A percentile compares a stretch with the other conserved stretches of the same genome.
Evolutionary conservation across 2,113 vertebrate genomes (phyloP).

Genomic region (Salvator merianae): DNA sequence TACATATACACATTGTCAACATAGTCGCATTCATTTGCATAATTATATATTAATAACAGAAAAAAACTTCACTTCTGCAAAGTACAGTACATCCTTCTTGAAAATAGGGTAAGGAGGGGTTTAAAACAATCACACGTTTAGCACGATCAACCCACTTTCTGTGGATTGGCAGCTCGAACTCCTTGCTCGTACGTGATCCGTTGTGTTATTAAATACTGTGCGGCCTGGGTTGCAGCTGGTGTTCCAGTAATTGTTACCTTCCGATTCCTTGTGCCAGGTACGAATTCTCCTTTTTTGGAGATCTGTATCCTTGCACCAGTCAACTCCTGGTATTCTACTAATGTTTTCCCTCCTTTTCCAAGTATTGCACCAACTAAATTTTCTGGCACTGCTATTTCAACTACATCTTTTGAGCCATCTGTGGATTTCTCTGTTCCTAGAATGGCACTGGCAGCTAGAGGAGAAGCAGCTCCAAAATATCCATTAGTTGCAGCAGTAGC

Average conservation of each 20-base stretch:
- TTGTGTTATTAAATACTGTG: slow-evolving; percentile 90
- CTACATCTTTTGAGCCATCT: slow-evolving; percentile 90
- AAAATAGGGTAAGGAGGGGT: slow-evolving; percentile 86
- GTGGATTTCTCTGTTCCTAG: slow-evolving; percentile 88
- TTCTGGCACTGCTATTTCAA: slow-evolving; percentile 90
- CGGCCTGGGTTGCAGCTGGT: slow-evolving; percentile 88
- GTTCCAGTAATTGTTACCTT: slow-evolving; percentile 91
- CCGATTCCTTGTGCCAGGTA: slow-evolving; percentile 89
- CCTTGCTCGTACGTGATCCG: slow-evolving; percentile 91
- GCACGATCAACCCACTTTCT: slow-evolving; percentile 87
- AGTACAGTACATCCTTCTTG: slow-evolving; percentile 93
- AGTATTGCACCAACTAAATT: slow-evolving; percentile 90
- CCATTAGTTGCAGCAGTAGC: slow-evolving; percentile 89
- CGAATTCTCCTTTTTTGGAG: slow-evolving; percentile 90
- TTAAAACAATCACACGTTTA: slow-evolving; percentile 78
- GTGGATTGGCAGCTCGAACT: slow-evolving; percentile 88
- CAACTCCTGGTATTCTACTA: slow-evolving; percentile 91
- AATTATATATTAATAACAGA: slow-evolving; percentile 93
- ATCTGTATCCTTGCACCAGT: slow-evolving; percentile 92
- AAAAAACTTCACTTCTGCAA: slow-evolving; percentile 89
- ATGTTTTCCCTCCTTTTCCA: slow-evolving; percentile 89
- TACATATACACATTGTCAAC: slow-evolving; percentile 93
- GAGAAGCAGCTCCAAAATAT: slow-evolving; percentile 89
- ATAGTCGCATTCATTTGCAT: slow-evolving; percentile 94
- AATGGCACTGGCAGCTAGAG: slow-evolving; percentile 89